Base-by-base conservation (phyloP, 2,113 vertebrate genomes). In the Charina bottae region DNA sequence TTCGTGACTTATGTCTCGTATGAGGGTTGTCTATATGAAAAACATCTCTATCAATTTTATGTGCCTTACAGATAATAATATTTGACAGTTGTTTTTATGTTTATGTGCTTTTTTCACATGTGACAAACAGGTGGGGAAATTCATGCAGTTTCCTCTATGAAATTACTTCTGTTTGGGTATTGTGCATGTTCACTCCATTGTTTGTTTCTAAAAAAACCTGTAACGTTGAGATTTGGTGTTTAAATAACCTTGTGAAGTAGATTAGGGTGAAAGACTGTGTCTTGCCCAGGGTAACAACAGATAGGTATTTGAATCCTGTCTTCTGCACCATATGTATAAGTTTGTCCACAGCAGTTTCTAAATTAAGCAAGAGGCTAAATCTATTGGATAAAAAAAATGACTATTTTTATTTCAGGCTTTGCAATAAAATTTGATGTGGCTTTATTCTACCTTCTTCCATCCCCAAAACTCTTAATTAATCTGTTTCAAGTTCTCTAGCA, bases 401-500 rank as follows among this genome's bases (percentile, higher is more conserved):
- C 21, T 26, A n/a, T 78, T 87, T 42, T 94, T 68, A 28, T 84
- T 83, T 85, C 15, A 90, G 46, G 24, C 26, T 9, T 85, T 93
- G 60, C 37, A 19, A 3, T 42, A 64, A 62, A 33, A 28, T 54
- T 53, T 28, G 13, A 46, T 46, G 53, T 83, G 55, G 1, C 89
- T 93, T 87, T 3, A 42, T 78, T 91, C 93, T 94, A 37, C 15
- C 54, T 87, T 87, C 33, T 46, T 26, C 0, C 68, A 89, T 91
- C 92, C 15, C 91, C 84, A 42, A 64, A 92, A 85, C 23, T 84
- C 72, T n/a, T n/a, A 6, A 72, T 49, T 88, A 21, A 85, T 49
- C 87, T 23, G 19, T 23, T 19, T 28, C 1, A 37, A 33, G 12
- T 78, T 37, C 21, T 89, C 23, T 42, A 68, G 49, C 59, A 85